Conservation (phyloP, 2,113 vertebrate genomes). For the Scalopus aquaticus region DNA sequence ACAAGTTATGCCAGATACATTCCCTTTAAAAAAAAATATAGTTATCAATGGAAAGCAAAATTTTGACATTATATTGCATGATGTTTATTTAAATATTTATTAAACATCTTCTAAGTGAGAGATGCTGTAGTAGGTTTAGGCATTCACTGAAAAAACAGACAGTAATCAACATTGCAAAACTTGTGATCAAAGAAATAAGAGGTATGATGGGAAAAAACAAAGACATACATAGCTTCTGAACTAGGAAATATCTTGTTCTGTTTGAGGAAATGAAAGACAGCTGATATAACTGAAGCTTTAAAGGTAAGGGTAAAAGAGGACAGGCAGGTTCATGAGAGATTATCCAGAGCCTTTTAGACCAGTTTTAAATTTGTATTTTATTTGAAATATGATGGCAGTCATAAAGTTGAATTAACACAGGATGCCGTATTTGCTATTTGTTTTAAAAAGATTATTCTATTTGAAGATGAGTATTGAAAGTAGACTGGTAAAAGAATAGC, state of each 20-base stretch:
- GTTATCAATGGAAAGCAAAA: not conserved
- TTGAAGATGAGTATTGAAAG: conserved; percentile 14
- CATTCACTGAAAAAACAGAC: not conserved
- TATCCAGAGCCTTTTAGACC: not conserved
- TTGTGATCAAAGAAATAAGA: conserved; percentile 23
- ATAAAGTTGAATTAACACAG: not conserved
- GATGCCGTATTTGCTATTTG: not conserved
- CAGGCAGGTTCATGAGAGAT: not conserved
- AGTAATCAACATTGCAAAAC: not conserved
- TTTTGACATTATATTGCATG: not conserved
- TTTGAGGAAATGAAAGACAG: conserved; percentile 7
- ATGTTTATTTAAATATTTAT: conserved; percentile 31
- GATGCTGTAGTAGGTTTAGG: not conserved
- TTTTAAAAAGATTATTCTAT: not conserved
- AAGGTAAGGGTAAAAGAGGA: not conserved
- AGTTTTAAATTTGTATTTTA: not conserved
- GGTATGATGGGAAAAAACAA: not conserved
- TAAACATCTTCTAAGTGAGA: conserved; percentile 15
- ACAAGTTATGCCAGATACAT: not conserved
- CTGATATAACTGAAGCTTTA: not conserved
- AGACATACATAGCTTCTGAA: not conserved
- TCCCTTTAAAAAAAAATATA: conserved; percentile 33
- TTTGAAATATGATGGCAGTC: not conserved
- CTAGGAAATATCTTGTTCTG: not conserved
- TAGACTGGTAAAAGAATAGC: not conserved